Percentiles rank a stretch among this genome's conserved stretches.
Conservation (phyloP, 2,113 vertebrate species). For the Hyaena hyaena region DNA sequence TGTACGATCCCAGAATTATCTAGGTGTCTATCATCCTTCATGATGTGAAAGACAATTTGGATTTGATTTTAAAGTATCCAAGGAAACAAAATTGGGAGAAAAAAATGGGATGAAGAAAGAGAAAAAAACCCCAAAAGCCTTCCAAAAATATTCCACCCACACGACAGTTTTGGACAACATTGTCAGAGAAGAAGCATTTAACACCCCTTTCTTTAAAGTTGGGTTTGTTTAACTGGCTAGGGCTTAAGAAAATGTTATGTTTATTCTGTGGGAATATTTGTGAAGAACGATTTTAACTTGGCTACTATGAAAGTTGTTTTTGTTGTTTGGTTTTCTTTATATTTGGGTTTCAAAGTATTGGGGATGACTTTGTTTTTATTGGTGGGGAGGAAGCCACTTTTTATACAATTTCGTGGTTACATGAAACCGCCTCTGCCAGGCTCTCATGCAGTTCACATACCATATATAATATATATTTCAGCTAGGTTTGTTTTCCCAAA, state of each 20-base stretch:
- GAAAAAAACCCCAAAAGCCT: neutral
- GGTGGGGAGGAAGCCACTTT: slow-evolving; percentile 42
- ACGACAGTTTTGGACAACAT: neutral
- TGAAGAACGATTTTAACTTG: slow-evolving; percentile 63
- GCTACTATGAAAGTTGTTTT: slow-evolving; percentile 62
- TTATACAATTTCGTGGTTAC: slow-evolving; percentile 53
- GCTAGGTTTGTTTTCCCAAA: slow-evolving; percentile 56
- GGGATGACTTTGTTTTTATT: slow-evolving; percentile 56
- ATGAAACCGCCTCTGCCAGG: slow-evolving; percentile 7
- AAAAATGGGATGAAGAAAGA: neutral
- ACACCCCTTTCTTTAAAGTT: slow-evolving; percentile 55
- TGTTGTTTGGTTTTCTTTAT: slow-evolving; percentile 61
- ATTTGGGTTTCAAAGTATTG: slow-evolving; percentile 16
- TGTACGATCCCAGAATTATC: slow-evolving; percentile 67
- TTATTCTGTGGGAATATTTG: slow-evolving; percentile 65
- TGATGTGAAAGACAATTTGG: slow-evolving; percentile 72
- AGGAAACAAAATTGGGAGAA: slow-evolving; percentile 63
- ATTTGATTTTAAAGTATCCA: slow-evolving; percentile 68
- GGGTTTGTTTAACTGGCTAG: slow-evolving; percentile 56
- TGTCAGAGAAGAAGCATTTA: slow-evolving; percentile 54
- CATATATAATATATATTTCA: slow-evolving; percentile 49
- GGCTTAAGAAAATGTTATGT: slow-evolving; percentile 50
- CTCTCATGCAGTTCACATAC: neutral
- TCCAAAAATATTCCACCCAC: slow-evolving; percentile 59
- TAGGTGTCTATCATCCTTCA: slow-evolving; percentile 57